Base-by-base conservation (phyloP, 2,113 vertebrate species). In the Tretioscincus oriximinensis region DNA sequence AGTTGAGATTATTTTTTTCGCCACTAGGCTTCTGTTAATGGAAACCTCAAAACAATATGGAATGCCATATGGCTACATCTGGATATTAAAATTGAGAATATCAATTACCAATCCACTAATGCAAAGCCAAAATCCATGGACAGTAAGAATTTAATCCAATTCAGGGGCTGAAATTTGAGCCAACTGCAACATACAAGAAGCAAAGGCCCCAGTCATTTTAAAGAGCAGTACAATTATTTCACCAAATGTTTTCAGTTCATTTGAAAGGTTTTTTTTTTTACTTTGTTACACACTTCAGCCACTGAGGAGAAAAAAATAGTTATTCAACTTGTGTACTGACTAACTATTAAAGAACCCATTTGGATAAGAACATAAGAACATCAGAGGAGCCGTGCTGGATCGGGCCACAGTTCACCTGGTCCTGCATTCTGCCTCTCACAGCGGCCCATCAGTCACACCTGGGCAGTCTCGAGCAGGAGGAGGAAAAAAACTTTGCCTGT, bases 141-240 rank as follows among this genome's bases (percentile, higher is more conserved):
- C 94, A 91, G 92, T 93, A 95, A 96, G 95, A 95, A 94, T 95
- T 94, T 96, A 95, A 96, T 96, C 94, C 94, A 94, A 95, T 95
- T 95, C 91, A 86, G 86, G 7, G 89, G 81, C 89, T 82, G 66
- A 87, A 90, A 92, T 91, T 90, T 2, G 81, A 94, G 94, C 93
- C 90, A 92, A 92, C 90, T 81, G 85, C 21, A 21, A 84, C 4
- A 26, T 9, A 0, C 31, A 74, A 77, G 49, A 87, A 66, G 88
- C 86, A 83, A 90, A 86, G 90, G 58, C 80, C 82, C 90, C 5
- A 0, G 49, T 84, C 47, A 69, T 7, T 81, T 69, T 73, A 21
- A 81, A 5, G 70, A 29, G 41, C 49, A 9, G 2, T 70, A 51
- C 73, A 77, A 80, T 77, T 29, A 60, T 58, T 71, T 70, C 83